A percentile compares a stretch with the other conserved stretches of the same genome.
Conservation (phyloP, 2,797 vertebrate species). For the Coregonus suidteri region DNA sequence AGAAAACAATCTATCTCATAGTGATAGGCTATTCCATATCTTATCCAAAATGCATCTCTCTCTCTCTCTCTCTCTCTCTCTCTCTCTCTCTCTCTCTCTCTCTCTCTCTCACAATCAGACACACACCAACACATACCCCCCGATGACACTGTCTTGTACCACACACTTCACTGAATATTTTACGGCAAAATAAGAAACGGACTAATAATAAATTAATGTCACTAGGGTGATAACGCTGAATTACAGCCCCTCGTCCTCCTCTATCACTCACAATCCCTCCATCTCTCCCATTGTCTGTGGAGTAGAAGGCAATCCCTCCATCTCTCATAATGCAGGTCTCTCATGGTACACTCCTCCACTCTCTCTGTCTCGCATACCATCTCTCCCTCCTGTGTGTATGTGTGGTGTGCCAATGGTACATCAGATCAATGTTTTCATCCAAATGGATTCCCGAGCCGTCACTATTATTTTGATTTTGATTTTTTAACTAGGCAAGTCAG, state of each 20-base stretch:
- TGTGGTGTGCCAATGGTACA: constrained; percentile 11
- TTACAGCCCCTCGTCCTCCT: constrained; percentile 38
- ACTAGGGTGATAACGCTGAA: constrained; percentile 51
- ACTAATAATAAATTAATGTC: constrained; percentile 52
- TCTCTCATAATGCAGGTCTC: constrained; percentile 12
- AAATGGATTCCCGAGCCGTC: background rate
- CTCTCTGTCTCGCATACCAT: background rate
- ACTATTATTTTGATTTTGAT: background rate
- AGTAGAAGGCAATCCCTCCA: constrained; percentile 5
- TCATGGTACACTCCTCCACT: constrained; percentile 32
- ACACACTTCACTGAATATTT: constrained; percentile 51
- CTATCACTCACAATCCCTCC: constrained; percentile 7
- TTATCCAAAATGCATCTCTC: background rate
- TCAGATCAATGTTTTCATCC: background rate
- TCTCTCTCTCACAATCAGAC: too few species aligned
- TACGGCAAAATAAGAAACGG: constrained; percentile 22
- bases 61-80: background rate
- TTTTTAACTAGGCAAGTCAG: too few species aligned
- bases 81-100: constrained; percentile 7
- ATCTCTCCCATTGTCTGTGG: background rate
- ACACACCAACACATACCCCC: background rate
- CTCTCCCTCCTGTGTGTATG: constrained; percentile 31
- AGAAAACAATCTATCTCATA: constrained; percentile 43
- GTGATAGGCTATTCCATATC: constrained; percentile 31
- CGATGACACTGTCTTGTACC: constrained; percentile 25